Base-by-base conservation (phyloP, 1,140 invertebrate species). In the Atta colombica region DNA sequence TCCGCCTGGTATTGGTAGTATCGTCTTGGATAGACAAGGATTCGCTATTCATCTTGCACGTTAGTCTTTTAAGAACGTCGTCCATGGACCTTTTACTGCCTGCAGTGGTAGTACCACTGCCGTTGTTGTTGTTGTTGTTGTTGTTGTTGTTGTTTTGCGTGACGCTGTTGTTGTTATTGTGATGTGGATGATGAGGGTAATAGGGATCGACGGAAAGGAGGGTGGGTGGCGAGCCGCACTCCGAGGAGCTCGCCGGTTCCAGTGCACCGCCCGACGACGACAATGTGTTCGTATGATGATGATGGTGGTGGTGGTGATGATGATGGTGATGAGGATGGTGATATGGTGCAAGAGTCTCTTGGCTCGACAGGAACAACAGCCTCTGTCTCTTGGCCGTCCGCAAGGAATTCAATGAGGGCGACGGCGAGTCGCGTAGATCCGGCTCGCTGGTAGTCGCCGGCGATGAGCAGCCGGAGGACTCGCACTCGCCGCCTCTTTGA, bases 41-140 rank as follows among this genome's bases (percentile, higher is more conserved):
- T 28, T 93, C 93, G 75, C 91, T 94, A 93, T 97, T 97, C 96
- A 97, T 97, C 94, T 98, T 98, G 81, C 97, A 97, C 72, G 97
- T 98, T 89, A 98, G 95, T 93, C 97, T 96, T 94, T 98, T 98
- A n/a, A 98, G 96, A 7, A 98, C 97, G 95, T 98, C 97, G 95
- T 98, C 97, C 97, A 98, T 98, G n/a, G 97, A 97, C 91, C 97
- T 95, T 93, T 97, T 96, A 85, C 96, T 95, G 10, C 91, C 94
- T 0, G 91, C 87, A 3, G 92, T 88, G 8, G 89, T 82, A 0
- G 91, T 85, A 25, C 90, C 89, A 10, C 92, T 92, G 7, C 92
- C 93, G 90, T 93, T 93, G 55, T 93, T 93, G 68, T 91, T 94
- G 88, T 92, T 96, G 55, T 93, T 93, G 68, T 91, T 94, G 88